Percentiles rank a stretch among this genome's conserved stretches.
Conservation (phyloP, 2,113 vertebrate genomes). For the Chascanopsetta lugubris region DNA sequence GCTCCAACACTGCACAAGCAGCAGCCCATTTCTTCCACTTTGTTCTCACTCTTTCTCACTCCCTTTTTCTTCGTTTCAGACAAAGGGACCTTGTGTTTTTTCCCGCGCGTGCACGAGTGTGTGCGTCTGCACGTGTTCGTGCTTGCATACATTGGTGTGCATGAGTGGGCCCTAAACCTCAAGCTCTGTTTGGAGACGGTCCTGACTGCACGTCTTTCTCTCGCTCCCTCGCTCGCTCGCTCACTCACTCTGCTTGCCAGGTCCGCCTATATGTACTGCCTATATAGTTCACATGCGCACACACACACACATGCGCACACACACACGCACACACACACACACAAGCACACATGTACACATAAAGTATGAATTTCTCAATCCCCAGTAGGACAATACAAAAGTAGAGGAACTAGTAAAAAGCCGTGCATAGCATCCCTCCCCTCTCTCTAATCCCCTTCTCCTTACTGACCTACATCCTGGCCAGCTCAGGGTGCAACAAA, state of each 20-base stretch:
- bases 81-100: slow-evolving; percentile 67
- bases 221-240: slow-evolving; percentile 34
- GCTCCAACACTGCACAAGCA: slow-evolving; percentile 53
- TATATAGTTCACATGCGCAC: slow-evolving; percentile 1
- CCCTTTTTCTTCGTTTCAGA: slow-evolving; percentile 46
- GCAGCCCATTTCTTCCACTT: slow-evolving; percentile 36
- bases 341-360: slow-evolving; percentile 15
- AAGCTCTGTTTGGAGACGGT: slow-evolving; percentile 66
- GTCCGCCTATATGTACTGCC: slow-evolving; percentile 49
- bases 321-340: slow-evolving; percentile 15
- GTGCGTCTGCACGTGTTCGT: slow-evolving; percentile 50
- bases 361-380: slow-evolving; percentile 53
- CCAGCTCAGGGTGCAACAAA: slow-evolving; percentile 37
- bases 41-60: slow-evolving; percentile 24
- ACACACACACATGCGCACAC: slow-evolving; percentile 9
- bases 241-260: slow-evolving; percentile 56
- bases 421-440: slow-evolving; percentile 19
- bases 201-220: slow-evolving; percentile 37
- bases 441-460: slow-evolving; percentile 36
- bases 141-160: slow-evolving; percentile 63
- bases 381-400: slow-evolving; percentile 40
- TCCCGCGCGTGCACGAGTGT: slow-evolving; percentile 33
- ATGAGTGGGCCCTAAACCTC: slow-evolving; percentile 59
- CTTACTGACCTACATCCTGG: slow-evolving; percentile 31
- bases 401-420: slow-evolving; percentile 27